Conservation (phyloP, 1,140 invertebrate genomes). For the Liolophura sinensis region DNA sequence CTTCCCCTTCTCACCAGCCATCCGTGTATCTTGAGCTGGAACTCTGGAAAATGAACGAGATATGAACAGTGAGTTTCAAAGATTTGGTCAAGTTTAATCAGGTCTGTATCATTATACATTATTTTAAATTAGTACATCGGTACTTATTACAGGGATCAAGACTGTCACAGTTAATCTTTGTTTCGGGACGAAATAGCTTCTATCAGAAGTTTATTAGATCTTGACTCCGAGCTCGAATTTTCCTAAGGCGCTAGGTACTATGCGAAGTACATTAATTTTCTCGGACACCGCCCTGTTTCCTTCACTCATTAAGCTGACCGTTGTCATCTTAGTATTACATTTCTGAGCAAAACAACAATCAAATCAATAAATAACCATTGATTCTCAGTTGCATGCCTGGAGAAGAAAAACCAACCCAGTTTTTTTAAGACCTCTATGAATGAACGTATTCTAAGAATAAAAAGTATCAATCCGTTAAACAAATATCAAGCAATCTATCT, state of each 20-base stretch:
- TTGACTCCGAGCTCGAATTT: too few relatives aligned
- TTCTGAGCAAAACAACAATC: too few relatives aligned
- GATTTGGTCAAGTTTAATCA: not conserved
- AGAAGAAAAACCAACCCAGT: not conserved
- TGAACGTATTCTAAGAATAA: not conserved
- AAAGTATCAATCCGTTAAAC: not conserved
- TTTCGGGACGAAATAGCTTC: too few relatives aligned
- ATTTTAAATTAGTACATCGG: too few relatives aligned
- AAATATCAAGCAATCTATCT: not conserved
- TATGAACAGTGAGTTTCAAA: not conserved
- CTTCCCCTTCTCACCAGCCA: not conserved
- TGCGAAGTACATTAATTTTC: too few relatives aligned
- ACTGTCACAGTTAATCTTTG: too few relatives aligned
- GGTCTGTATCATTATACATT: not conserved
- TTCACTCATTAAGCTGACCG: too few relatives aligned
- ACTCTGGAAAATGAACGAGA: constrained; percentile 10
- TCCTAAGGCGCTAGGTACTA: too few relatives aligned
- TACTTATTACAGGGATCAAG: too few relatives aligned
- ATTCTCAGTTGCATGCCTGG: not conserved
- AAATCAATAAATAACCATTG: not conserved
- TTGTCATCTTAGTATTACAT: too few relatives aligned
- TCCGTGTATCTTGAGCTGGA: constrained; percentile 1
- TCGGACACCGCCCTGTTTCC: too few relatives aligned
- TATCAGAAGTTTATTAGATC: too few relatives aligned
- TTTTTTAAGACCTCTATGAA: not conserved